These are phyloP conservation scores for Anolis sagrei DNA, from an alignment of 2,113 vertebrate genomes.

Conservation along the genomic window DNA sequence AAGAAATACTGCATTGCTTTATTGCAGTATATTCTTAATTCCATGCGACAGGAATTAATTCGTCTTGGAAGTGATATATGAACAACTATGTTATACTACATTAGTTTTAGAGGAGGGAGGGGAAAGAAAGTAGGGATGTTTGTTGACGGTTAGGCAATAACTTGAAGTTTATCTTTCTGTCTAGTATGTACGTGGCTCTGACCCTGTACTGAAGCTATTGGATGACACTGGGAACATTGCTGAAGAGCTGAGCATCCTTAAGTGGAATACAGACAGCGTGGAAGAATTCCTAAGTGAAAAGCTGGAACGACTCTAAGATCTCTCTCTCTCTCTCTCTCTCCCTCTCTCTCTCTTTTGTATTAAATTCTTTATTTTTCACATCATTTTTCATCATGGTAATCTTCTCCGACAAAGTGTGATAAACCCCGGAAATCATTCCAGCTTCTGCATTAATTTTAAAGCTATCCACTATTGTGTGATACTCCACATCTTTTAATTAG, in stretches of 20 bases:
- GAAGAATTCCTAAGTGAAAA: constrained; percentile 98
- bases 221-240: constrained; percentile 98
- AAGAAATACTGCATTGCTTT: background rate
- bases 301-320: constrained; percentile 87
- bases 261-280: constrained; percentile 99
- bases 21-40: background rate
- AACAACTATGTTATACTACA: background rate
- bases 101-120: background rate
- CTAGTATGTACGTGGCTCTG: constrained; percentile 97
- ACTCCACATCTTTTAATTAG: constrained; percentile 58
- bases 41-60: background rate
- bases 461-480: constrained; percentile 43
- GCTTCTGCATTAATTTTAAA: constrained; percentile 52
- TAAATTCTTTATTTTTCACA: constrained; percentile 40
- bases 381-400: constrained; percentile 60
- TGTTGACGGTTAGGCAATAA: constrained; percentile 26
- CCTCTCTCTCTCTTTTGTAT: background rate
- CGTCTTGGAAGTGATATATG: background rate
- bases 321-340: too few relatives aligned
- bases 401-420: constrained; percentile 49
- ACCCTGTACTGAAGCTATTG: constrained; percentile 98
- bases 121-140: background rate
- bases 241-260: constrained; percentile 98
- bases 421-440: constrained; percentile 57
- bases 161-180: background rate